phyloP scores from a whole-genome alignment of 2,797 vertebrate genomes.

The Platyrinchus mystaceus region DNA sequence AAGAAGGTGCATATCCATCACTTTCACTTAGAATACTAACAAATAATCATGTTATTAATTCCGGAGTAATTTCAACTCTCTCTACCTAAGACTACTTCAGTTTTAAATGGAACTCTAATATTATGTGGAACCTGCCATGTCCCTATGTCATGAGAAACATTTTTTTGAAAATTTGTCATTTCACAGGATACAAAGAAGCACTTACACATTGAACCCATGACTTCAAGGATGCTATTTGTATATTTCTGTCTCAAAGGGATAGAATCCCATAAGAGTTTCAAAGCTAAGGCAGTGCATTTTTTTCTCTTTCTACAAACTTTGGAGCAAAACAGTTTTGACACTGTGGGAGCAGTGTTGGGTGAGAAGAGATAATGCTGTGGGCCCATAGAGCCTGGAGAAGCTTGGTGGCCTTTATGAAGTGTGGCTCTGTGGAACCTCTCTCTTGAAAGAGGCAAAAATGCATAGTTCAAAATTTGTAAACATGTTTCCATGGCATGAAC shows the following conservation, averaged over 20 bases:
- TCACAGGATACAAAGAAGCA: background rate
- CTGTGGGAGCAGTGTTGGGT: background rate
- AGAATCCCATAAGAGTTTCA: background rate
- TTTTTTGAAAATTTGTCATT: background rate
- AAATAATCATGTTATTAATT: background rate
- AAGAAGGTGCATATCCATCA: background rate
- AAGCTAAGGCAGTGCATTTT: background rate
- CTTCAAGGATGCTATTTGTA: background rate
- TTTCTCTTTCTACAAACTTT: background rate
- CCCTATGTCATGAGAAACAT: background rate
- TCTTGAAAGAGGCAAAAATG: background rate
- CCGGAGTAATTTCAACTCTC: background rate
- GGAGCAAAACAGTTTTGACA: background rate
- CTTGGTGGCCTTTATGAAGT: background rate
- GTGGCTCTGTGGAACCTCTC: background rate
- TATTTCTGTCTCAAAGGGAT: background rate
- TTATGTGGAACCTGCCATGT: background rate
- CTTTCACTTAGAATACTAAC: background rate
- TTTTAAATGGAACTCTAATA: background rate
- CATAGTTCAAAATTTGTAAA: background rate
- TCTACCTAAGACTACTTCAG: background rate
- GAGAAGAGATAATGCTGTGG: background rate
- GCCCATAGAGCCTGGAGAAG: background rate
- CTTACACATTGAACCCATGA: background rate
- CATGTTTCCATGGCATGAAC: background rate